Evolutionary conservation across 2,888 invertebrate genomes (phyloP).

Genomic region (Tryphoninae sp.): DNA sequence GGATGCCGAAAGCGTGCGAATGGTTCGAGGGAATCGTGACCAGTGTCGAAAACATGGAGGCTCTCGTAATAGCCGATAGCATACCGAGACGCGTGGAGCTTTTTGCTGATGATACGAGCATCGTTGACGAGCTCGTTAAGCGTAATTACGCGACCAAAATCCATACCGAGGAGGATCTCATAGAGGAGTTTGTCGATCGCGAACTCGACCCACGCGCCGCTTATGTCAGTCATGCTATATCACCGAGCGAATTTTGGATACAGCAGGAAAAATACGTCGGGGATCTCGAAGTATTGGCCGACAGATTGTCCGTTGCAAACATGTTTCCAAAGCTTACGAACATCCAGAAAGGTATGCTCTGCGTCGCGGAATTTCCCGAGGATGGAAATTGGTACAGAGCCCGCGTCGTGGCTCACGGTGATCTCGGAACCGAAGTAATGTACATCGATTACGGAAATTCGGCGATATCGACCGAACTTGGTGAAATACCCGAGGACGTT

Average conservation of each 20-base stretch:
- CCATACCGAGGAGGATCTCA: conserved; percentile 69
- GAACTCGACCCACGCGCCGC: conserved; percentile 83
- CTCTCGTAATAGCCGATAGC: conserved; percentile 75
- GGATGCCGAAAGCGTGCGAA: conserved; percentile 84
- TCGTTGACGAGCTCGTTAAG: conserved; percentile 72
- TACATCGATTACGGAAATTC: conserved; percentile 89
- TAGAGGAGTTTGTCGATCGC: conserved; percentile 72
- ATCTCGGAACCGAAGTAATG: conserved; percentile 83
- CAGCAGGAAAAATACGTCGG: conserved; percentile 86
- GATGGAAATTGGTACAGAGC: conserved; percentile 88
- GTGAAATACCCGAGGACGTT: conserved; percentile 85
- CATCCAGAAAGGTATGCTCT: conserved; percentile 84
- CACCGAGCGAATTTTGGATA: conserved; percentile 88
- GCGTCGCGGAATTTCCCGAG: conserved; percentile 86
- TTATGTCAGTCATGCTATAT: conserved; percentile 86
- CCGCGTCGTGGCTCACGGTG: conserved; percentile 84
- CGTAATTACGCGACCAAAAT: conserved; percentile 70
- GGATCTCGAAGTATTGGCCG: conserved; percentile 85
- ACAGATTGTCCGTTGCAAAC: conserved; percentile 83
- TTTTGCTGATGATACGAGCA: conserved; percentile 75
- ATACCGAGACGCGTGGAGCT: conserved; percentile 79
- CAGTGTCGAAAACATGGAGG: conserved; percentile 62
- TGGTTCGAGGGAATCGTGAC: conserved; percentile 81
- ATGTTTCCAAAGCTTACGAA: conserved; percentile 83
- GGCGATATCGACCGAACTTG: conserved; percentile 84